phyloP scores from a whole-genome alignment of 1,140 invertebrate genomes.

The Aphaenogaster ashmeadi region DNA sequence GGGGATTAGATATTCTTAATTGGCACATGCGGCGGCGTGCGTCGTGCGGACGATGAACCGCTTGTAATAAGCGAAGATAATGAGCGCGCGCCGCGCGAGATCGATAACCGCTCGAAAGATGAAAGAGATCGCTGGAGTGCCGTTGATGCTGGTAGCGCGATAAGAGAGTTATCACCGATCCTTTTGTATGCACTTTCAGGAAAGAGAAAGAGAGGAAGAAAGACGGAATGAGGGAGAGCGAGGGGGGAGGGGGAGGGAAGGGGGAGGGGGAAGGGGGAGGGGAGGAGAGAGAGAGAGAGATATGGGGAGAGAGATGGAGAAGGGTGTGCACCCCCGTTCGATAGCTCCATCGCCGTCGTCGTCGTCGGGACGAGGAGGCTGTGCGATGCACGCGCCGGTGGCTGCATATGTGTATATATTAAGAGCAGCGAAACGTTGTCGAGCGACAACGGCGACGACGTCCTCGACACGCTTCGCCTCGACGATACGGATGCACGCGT shows the following conservation, averaged over 20 bases:
- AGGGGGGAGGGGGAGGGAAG: neutral
- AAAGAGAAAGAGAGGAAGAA: neutral
- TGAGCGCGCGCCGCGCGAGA: slow-evolving; percentile 9
- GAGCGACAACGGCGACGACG: slow-evolving; percentile 16
- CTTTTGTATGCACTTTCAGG: slow-evolving; percentile 8
- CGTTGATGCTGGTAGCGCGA: slow-evolving; percentile 39
- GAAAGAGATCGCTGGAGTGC: slow-evolving; percentile 21
- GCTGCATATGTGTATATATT: slow-evolving; percentile 33
- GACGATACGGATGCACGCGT: neutral
- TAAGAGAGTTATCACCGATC: slow-evolving; percentile 33
- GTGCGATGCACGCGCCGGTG: slow-evolving; percentile 41
- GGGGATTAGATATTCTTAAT: slow-evolving; percentile 51
- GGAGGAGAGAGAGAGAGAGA: neutral
- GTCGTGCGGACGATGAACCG: slow-evolving; percentile 41
- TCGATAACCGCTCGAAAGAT: slow-evolving; percentile 42
- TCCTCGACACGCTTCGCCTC: slow-evolving; percentile 56
- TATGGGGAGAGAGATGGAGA: slow-evolving; percentile 5
- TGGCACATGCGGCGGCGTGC: slow-evolving; percentile 9
- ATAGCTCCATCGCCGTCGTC: slow-evolving; percentile 7
- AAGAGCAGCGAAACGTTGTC: slow-evolving; percentile 38
- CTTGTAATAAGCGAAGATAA: slow-evolving; percentile 48
- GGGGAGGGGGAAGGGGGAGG: too few species aligned
- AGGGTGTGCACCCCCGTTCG: slow-evolving; percentile 47
- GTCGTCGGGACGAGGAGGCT: neutral
- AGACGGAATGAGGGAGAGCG: neutral